A percentile compares a stretch with the other conserved stretches of the same genome.
These are phyloP conservation scores for Valencia hispanica DNA, from an alignment of 2,797 vertebrate species.

Conservation along the genomic window DNA sequence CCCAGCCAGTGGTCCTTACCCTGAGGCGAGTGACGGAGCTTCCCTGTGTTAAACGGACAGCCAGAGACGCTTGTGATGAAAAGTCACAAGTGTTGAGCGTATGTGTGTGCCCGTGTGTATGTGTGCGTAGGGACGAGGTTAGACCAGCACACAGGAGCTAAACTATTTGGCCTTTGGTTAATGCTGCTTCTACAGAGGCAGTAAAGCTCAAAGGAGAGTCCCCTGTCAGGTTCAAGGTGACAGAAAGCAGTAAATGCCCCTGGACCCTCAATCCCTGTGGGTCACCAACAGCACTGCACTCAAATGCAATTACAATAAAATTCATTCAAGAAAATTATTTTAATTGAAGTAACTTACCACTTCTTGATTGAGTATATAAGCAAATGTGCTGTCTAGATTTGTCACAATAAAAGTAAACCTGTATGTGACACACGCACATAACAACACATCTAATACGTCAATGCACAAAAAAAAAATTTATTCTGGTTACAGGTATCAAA, in stretches of 20 bases:
- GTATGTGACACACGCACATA: neutral
- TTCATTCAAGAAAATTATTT: neutral
- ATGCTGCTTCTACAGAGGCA: constrained; percentile 1
- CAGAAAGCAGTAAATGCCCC: constrained; percentile 5
- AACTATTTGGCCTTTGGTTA: constrained; percentile 45
- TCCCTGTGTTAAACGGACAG: constrained; percentile 50
- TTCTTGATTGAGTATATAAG: neutral
- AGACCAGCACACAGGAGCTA: constrained; percentile 26
- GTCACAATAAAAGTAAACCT: neutral
- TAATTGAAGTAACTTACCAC: neutral
- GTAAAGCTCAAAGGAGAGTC: constrained; percentile 8
- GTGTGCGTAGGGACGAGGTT: constrained; percentile 19
- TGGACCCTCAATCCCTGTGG: neutral
- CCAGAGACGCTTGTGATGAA: constrained; percentile 69
- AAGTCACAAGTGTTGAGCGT: constrained; percentile 76
- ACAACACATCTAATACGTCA: neutral
- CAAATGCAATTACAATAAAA: neutral
- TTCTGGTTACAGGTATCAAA: neutral
- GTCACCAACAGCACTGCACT: neutral
- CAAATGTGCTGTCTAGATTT: neutral
- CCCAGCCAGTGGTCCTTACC: constrained; percentile 40
- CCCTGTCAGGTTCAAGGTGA: constrained; percentile 14
- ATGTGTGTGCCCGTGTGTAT: constrained; percentile 27
- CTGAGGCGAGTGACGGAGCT: constrained; percentile 26
- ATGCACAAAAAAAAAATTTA: neutral